A percentile compares a stretch with the other conserved stretches of the same genome.
These are phyloP conservation scores for Chrosomus eos DNA, from an alignment of 2,797 vertebrate genomes.

Conservation along the genomic window DNA sequence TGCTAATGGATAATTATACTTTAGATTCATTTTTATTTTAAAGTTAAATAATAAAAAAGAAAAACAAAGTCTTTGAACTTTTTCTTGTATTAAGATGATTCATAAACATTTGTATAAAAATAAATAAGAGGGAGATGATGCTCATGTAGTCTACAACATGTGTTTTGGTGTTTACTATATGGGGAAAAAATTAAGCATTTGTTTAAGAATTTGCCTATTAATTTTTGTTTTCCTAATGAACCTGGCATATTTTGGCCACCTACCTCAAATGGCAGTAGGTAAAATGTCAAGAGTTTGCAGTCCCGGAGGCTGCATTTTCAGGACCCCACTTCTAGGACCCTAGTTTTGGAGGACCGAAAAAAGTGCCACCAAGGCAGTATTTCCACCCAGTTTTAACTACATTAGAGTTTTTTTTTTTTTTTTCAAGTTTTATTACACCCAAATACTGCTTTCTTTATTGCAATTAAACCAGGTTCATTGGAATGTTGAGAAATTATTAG, in stretches of 20 bases:
- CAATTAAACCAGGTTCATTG: no score
- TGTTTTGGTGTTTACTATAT: not conserved
- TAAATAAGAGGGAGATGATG: not conserved
- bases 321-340: no score
- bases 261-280: not conserved
- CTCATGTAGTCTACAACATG: not conserved
- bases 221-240: not conserved
- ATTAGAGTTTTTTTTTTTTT: no score
- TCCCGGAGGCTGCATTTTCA: no score
- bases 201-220: not conserved
- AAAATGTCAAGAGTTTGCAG: not conserved
- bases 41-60: constrained; percentile 71
- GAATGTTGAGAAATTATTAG: no score
- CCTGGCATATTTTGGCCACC: not conserved
- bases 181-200: not conserved
- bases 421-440: no score
- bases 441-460: no score
- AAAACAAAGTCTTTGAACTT: constrained; percentile 75
- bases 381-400: no score
- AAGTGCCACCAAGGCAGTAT: no score
- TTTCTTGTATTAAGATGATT: not conserved
- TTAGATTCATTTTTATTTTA: constrained; percentile 61
- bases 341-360: no score
- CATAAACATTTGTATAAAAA: not conserved
- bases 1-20: constrained; percentile 59